Conservation (phyloP, 2,888 invertebrate species). For the Xanthorhoe designata region DNA sequence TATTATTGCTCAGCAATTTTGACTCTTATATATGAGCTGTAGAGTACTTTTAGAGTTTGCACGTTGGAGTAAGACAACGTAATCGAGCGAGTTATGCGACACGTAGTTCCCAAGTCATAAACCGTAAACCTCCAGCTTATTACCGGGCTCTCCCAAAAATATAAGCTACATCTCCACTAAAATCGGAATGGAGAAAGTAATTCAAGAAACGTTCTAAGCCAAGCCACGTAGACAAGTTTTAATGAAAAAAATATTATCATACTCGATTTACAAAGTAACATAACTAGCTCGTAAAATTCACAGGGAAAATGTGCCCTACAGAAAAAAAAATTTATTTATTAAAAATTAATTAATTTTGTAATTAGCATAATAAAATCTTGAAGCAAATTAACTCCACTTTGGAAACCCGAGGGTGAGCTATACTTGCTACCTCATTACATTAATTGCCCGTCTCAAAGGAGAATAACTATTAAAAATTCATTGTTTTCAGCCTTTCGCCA, state of each 20-base stretch:
- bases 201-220: conserved; percentile 27
- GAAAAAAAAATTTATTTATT: conserved; percentile 12
- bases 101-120: conserved; percentile 46
- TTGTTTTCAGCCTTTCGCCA: conserved; percentile 67
- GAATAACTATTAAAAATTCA: conserved; percentile 81
- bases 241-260: conserved; percentile 22
- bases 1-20: conserved; percentile 1
- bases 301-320: conserved; percentile 2
- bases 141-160: conserved; percentile 41
- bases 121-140: conserved; percentile 40
- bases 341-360: conserved; percentile 25
- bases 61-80: conserved; percentile 35
- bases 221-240: conserved; percentile 24
- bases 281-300: conserved; percentile 8
- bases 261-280: conserved; percentile 16
- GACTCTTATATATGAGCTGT: conserved; percentile 14
- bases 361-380: conserved; percentile 52
- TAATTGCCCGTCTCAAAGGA: conserved; percentile 74
- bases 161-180: conserved; percentile 37
- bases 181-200: conserved; percentile 32
- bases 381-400: conserved; percentile 60
- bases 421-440: conserved; percentile 76
- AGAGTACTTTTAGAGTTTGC: conserved; percentile 35
- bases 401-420: conserved; percentile 54
- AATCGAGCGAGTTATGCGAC: conserved; percentile 43